Evolutionary conservation across 2,888 invertebrate species (phyloP), one percentile per base, ranked within the genome.

Genomic region (Fabriciana adippe): DNA sequence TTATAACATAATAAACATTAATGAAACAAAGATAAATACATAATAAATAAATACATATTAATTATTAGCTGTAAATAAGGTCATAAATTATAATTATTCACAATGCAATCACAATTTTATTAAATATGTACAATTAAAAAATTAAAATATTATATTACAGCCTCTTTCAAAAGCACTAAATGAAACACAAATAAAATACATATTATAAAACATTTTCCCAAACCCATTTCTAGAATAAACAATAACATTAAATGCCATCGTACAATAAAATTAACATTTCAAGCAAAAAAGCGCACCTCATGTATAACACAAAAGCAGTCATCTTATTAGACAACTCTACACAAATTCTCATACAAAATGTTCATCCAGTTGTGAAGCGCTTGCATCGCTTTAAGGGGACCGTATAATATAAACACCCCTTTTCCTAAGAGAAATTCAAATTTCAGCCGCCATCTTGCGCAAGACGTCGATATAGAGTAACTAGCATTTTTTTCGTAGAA

Each of bases 381-480:
- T 72, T 59, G 55, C 68, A 76, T 68, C 77, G 76, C 74, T 73
- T 54, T 55, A 71, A 73, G 26, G 71, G 70, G 77, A 72, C 78
- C 78, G 79, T 75, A 78, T 76, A 77, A 79, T 83, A 82, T 81
- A 81, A 80, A 82, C 83, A 87, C 85, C 90, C 87, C 85, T 88
- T 89, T 89, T 90, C 89, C 91, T 89, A 85, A 73, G 90, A 90
- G 91, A 90, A 90, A 90, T 90, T 91, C 86, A 85, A 92, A 91
- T 89, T 89, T 82, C 86, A 86, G 78, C 87, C 91, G 91, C 92
- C 92, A 92, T 92, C 89, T 92, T 92, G 92, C 82, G 85, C 86
- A 91, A 92, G 92, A 92, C 90, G 90, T 88, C 91, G 88, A 89
- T 90, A 89, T 86, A 88, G 89, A 90, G 88, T 89, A 88, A 89